Evolutionary conservation across 2,888 invertebrate species (phyloP).

Genomic region (Mythimna impura): DNA sequence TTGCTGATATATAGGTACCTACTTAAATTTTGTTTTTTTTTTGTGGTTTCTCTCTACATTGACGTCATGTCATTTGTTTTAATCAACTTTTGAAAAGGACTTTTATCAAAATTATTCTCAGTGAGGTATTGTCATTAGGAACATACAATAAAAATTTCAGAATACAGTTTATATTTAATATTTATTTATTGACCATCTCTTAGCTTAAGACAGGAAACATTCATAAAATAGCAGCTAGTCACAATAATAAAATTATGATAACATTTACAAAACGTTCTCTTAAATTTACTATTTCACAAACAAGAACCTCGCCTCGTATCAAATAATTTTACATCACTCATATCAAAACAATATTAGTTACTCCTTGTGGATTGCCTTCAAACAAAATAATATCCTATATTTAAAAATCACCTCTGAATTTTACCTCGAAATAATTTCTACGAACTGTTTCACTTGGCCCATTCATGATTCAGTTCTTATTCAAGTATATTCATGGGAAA

Average conservation of each 20-base stretch:
- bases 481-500: constrained; percentile 10
- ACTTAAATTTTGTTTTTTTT: not conserved
- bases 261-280: constrained; percentile 83
- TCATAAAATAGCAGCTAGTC: constrained; percentile 88
- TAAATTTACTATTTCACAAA: constrained; percentile 73
- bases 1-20: not conserved
- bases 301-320: constrained; percentile 72
- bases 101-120: not conserved
- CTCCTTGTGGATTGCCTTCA: constrained; percentile 33
- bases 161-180: constrained; percentile 76
- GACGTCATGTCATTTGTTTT: constrained; percentile 8
- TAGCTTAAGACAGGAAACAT: constrained; percentile 88
- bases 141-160: constrained; percentile 35
- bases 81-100: not conserved
- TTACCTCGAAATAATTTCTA: constrained; percentile 14
- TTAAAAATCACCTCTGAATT: constrained; percentile 12
- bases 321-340: constrained; percentile 44
- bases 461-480: constrained; percentile 23
- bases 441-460: constrained; percentile 2
- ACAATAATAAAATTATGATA: constrained; percentile 87
- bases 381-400: constrained; percentile 7
- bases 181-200: constrained; percentile 87
- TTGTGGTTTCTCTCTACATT: not conserved
- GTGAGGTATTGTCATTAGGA: not conserved
- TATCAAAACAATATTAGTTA: constrained; percentile 3